phyloP scores from a whole-genome alignment of 2,888 invertebrate genomes.

The Zonitis immaculata region DNA sequence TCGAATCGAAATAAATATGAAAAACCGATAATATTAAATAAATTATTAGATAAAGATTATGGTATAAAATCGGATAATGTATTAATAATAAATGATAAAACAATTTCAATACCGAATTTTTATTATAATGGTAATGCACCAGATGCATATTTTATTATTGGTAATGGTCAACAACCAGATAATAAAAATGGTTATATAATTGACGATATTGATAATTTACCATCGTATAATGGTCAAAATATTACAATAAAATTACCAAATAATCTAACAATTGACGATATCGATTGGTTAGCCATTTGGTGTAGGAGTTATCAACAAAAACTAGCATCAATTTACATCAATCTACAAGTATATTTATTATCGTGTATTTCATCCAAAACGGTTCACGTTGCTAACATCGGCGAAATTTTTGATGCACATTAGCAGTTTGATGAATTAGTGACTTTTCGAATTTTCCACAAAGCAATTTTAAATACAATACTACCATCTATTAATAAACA shows the following conservation, averaged over 20 bases:
- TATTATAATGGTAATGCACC: conserved; percentile 27
- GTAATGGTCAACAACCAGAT: conserved; percentile 19
- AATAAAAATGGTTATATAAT: conserved; percentile 18
- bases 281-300: conserved; percentile 28
- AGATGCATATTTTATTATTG: conserved; percentile 27
- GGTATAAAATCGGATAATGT: conserved; percentile 26
- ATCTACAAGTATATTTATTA: conserved; percentile 3
- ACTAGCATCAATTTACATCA: conserved; percentile 4
- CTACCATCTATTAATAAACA: no score
- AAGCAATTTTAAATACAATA: no score
- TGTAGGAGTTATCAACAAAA: conserved; percentile 13
- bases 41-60: conserved; percentile 13
- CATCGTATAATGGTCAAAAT: conserved; percentile 16
- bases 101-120: conserved; percentile 22
- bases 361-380: no score
- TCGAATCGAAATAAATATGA: neutral
- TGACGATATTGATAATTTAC: conserved; percentile 13
- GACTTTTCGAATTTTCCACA: no score
- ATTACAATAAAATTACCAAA: conserved; percentile 21
- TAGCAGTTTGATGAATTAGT: no score
- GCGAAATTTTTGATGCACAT: no score
- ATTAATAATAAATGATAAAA: conserved; percentile 19
- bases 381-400: no score
- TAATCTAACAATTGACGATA: conserved; percentile 18
- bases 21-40: neutral